Percentiles rank a stretch among this genome's conserved stretches.
Evolutionary conservation across 2,797 vertebrate species (phyloP).

Genomic region (Masticophis lateralis): DNA sequence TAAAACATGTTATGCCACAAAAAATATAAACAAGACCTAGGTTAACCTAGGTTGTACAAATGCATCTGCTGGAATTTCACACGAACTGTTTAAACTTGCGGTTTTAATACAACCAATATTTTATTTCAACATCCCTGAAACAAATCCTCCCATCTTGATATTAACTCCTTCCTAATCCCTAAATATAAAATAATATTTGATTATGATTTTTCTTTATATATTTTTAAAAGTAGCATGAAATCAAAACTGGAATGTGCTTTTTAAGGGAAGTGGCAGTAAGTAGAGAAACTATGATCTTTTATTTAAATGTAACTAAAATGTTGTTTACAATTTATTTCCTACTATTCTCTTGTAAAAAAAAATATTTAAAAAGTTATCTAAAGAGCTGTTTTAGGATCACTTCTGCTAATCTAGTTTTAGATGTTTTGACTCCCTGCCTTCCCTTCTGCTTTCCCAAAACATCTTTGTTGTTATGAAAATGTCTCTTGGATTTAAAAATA

Average conservation of each 20-base stretch:
- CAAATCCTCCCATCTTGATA: background rate
- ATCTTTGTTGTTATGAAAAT: background rate
- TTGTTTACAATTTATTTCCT: background rate
- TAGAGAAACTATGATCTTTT: background rate
- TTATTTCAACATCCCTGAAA: background rate
- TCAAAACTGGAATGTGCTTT: background rate
- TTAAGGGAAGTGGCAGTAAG: background rate
- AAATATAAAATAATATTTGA: background rate
- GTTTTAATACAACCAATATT: background rate
- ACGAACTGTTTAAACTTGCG: background rate
- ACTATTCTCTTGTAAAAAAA: background rate
- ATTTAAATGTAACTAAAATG: background rate
- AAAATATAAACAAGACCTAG: background rate
- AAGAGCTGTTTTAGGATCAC: background rate
- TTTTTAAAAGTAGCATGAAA: background rate
- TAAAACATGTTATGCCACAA: background rate
- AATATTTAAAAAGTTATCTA: background rate
- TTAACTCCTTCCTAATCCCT: background rate
- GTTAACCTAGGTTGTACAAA: background rate
- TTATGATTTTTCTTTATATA: background rate
- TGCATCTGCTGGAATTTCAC: background rate
- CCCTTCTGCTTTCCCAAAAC: too few species aligned
- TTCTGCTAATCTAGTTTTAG: background rate
- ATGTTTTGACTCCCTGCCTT: background rate
- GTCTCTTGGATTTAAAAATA: background rate